Evolutionary conservation across 92 coral and sea anemone genomes (phyloP), one percentile per base, ranked within the genome.

Genomic region (Porites evermanni): DNA sequence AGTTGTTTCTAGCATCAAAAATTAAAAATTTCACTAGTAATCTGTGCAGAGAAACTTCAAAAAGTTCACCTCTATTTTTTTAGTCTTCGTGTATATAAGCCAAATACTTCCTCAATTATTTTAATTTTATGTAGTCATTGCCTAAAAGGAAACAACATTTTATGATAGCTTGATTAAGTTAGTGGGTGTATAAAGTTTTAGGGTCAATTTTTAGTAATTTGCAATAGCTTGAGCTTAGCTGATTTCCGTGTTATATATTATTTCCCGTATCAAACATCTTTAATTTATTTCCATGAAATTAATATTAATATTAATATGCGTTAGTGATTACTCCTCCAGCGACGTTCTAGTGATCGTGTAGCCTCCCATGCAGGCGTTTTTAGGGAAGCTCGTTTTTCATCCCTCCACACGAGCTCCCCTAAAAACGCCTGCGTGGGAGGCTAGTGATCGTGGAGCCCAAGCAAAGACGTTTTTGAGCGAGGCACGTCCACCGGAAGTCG

Each of bases 41-140:
- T 12, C 26, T 75, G 60, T 6, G 51, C 66, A 14, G 7, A 17
- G 32, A 47, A 13, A 54, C 79, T 7, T 14, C 67, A 75, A 18
- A 75, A 21, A 14, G 38, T 6, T 24, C 38, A 26, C 26, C 12
- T 24, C 47, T 53, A 66, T 79, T 65, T 79, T 80, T 80, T 80
- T 19, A 32, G 38, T 74, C 6, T 58, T 4, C 70, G 21, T 81
- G 86, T 81, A 81, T 21, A 81, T 81, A 81, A 12, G 32, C 59
- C 18, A 8, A 70, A 32, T 16, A 16, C 67, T 54, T 71, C 26
- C 12, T 12, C 53, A 20, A 26, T 81, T 81, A 64, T 19, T 9
- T 38, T 64, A 13, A 12, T 38, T 78, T 11, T 67, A 24, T 9
- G 72, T 21, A 21, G 72, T 26, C 12, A 21, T 23, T 29, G 26